A percentile compares a stretch with the other conserved stretches of the same genome.
These are phyloP conservation scores for Bujurquina vittata DNA, from an alignment of 2,113 vertebrate species.

Conservation along the genomic window DNA sequence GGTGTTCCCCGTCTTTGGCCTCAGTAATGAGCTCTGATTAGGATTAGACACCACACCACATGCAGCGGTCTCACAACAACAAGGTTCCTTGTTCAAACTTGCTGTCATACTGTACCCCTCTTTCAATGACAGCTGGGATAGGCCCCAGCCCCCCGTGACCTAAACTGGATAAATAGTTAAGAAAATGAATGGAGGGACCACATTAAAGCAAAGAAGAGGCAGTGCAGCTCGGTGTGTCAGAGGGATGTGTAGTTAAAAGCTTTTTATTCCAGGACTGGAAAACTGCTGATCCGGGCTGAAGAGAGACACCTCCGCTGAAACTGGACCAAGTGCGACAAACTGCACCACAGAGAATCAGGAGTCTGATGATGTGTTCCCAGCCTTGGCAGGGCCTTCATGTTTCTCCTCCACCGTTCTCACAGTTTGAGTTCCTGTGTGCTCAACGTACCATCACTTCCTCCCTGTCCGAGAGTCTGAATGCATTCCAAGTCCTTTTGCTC, in stretches of 20 bases:
- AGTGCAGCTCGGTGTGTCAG: not conserved
- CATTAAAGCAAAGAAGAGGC: not conserved
- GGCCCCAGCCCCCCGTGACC: not conserved
- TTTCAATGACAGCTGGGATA: too few species aligned
- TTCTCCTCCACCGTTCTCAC: fast-evolving
- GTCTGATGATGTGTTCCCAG: too few species aligned
- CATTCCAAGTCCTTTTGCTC: not conserved
- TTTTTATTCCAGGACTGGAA: not conserved
- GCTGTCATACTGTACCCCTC: fast-evolving
- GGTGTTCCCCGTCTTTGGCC: not conserved
- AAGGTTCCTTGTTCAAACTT: not conserved
- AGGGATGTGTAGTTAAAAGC: not conserved
- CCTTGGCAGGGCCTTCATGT: not conserved
- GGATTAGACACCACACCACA: too few species aligned
- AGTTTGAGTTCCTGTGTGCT: not conserved
- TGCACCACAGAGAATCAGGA: not conserved
- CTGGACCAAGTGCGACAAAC: too few species aligned
- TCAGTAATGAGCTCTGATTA: not conserved
- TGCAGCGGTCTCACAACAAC: not conserved
- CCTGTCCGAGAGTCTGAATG: not conserved
- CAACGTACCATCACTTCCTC: not conserved
- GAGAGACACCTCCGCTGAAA: too few species aligned
- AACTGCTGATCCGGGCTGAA: not conserved
- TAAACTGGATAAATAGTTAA: too few species aligned
- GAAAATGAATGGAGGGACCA: not conserved